A percentile compares a stretch with the other conserved stretches of the same genome.
Conservation (phyloP, 2,797 vertebrate genomes). For the Parauchenoglanis ngamensis region DNA sequence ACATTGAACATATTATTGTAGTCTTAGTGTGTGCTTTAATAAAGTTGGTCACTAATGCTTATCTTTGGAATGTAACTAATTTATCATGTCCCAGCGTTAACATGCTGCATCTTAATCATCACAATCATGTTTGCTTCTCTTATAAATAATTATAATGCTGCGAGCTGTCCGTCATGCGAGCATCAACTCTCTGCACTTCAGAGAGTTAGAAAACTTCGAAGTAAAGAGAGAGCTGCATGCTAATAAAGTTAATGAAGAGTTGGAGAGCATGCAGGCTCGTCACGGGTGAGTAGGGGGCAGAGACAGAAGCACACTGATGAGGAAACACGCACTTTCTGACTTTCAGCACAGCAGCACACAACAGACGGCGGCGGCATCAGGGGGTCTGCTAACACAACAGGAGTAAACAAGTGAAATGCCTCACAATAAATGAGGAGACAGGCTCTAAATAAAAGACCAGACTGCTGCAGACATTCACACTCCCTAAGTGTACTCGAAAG, state of each 20-base stretch:
- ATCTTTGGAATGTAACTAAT: not conserved
- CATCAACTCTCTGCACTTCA: constrained; percentile 5
- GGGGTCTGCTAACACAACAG: constrained; percentile 53
- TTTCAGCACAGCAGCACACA: constrained; percentile 45
- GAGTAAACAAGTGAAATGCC: constrained; percentile 57
- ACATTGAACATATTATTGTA: not conserved
- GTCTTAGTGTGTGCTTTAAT: not conserved
- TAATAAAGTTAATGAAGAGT: constrained; percentile 56
- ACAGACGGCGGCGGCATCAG: constrained; percentile 55
- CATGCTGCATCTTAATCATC: not conserved
- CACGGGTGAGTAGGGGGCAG: constrained; percentile 20
- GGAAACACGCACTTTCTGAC: constrained; percentile 14
- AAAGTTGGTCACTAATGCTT: not conserved
- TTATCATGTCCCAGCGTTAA: not conserved
- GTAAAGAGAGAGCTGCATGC: constrained; percentile 41
- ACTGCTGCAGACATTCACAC: constrained; percentile 25
- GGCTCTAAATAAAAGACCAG: constrained; percentile 39
- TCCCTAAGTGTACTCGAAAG: constrained; percentile 31
- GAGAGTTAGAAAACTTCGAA: constrained; percentile 26
- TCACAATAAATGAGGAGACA: constrained; percentile 44
- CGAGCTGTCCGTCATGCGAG: constrained; percentile 16
- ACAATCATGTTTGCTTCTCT: constrained; percentile 16
- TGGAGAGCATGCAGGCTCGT: constrained; percentile 36
- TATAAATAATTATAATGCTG: not conserved
- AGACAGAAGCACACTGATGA: constrained; percentile 42